Percentiles rank a stretch among this genome's conserved stretches.
Conservation (phyloP, 2,888 invertebrate genomes). For the Ariolimax columbianus region DNA sequence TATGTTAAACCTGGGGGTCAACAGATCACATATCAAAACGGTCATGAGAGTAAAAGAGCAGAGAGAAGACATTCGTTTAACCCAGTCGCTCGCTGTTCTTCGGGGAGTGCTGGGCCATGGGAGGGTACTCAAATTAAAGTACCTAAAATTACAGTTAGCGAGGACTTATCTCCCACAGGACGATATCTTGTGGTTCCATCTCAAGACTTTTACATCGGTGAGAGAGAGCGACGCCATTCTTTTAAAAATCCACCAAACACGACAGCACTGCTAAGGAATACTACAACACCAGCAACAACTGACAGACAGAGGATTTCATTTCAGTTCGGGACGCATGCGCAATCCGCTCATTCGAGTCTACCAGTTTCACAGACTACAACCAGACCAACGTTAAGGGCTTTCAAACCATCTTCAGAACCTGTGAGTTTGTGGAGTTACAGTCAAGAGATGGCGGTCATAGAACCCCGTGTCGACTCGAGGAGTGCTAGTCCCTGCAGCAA, state of each 20-base stretch:
- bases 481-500: slow-evolving; percentile 40
- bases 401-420: slow-evolving; percentile 14
- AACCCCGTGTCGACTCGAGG: slow-evolving; percentile 30
- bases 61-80: slow-evolving; percentile 45
- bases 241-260: slow-evolving; percentile 25
- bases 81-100: background rate
- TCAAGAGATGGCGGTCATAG: slow-evolving; percentile 40
- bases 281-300: background rate
- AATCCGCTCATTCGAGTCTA: background rate
- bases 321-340: background rate
- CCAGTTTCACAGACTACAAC: background rate
- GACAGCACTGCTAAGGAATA: background rate
- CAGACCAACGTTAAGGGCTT: background rate
- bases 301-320: slow-evolving; percentile 42
- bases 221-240: slow-evolving; percentile 32
- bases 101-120: background rate
- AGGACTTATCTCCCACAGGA: slow-evolving; percentile 26
- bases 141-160: slow-evolving; percentile 34
- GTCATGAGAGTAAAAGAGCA: background rate
- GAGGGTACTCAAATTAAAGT: slow-evolving; percentile 21
- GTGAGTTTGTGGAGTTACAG: slow-evolving; percentile 29
- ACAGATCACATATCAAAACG: background rate
- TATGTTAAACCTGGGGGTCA: background rate
- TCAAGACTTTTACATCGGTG: slow-evolving; percentile 35
- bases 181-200: slow-evolving; percentile 34